Evolutionary conservation across 1,140 invertebrate genomes (phyloP).

Genomic region (Ceratitis capitata): DNA sequence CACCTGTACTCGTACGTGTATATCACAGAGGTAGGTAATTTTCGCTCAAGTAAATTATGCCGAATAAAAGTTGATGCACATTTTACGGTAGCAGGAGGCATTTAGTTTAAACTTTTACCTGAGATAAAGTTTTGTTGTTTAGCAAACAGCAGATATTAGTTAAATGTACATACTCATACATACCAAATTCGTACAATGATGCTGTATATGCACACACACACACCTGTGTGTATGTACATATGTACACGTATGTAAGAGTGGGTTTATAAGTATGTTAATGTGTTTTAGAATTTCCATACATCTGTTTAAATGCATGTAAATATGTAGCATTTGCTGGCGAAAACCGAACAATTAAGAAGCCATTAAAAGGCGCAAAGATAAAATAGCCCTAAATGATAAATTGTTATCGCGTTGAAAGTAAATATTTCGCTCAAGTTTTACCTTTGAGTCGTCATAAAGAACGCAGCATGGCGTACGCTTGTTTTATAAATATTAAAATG

Average conservation of each 20-base stretch:
- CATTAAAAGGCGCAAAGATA: slow-evolving; percentile 13
- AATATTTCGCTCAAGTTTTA: not conserved
- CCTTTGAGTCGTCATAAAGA: not conserved
- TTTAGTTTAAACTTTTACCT: not conserved
- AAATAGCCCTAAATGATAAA: slow-evolving; percentile 6
- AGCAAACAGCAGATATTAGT: no score
- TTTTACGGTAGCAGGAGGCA: not conserved
- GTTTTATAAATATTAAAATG: slow-evolving; percentile 10
- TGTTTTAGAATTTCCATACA: not conserved
- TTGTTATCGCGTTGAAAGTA: not conserved
- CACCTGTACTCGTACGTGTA: no score
- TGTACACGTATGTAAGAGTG: not conserved
- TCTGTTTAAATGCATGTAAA: not conserved
- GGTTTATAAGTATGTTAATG: not conserved
- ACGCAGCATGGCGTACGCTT: slow-evolving; percentile 4
- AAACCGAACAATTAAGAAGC: not conserved
- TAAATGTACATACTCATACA: no score
- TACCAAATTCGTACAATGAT: no score
- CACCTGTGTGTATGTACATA: not conserved
- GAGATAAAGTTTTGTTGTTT: not conserved
- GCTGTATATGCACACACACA: not conserved
- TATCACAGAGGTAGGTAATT: not conserved
- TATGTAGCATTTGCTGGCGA: not conserved
- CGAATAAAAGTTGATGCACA: not conserved
- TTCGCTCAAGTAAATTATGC: not conserved